Evolutionary conservation across 2,888 invertebrate genomes (phyloP), one percentile per base, ranked within the genome.

Genomic region (Nymphalis c-album): DNA sequence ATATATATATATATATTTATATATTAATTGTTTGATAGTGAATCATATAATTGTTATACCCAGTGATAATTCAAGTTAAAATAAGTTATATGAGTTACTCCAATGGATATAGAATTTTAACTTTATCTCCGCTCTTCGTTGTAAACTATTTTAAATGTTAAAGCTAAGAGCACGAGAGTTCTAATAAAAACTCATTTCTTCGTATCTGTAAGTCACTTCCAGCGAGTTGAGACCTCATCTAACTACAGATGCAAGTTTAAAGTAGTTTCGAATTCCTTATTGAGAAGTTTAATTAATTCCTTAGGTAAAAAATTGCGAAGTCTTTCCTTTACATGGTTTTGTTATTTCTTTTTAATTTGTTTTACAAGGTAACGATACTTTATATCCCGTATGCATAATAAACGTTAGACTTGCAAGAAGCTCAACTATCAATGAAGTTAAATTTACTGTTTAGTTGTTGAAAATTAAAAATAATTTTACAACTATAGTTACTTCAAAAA

Each of bases 251-350:
- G 69, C 67, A 73, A 75, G 70, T 74, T 73, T 71, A 68, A 75
- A 76, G 67, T 68, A 73, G 65, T 73, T 74, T 64, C 62, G 51
- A 64, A 67, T 68, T 72, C 65, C 68, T 66, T 68, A 65, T 68
- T 64, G 60, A 58, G 45, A 73, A 74, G 67, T 76, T 73, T 74
- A 74, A 75, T 75, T 76, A 74, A 74, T 75, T 74, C 71, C 68
- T 62, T 58, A 71, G 70, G 60, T 61, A 66, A 61, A 63, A 71
- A 73, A 53, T 26, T 13, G 7, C 4, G 17, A 22, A 53, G 48
- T n/a, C 35, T 8, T 40, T 40, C 35, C 40, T 13, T 13, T 13
- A 40, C 13, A 10, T 13, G 13, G 0, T 6, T 40, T 40, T 13
- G 20, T 50, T 50, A 18, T 50, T 50, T 50, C 3, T 2, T 20